A percentile compares a stretch with the other conserved stretches of the same genome.
Evolutionary conservation across 2,888 invertebrate species (phyloP).

Genomic region (Drosophila diplacantha): DNA sequence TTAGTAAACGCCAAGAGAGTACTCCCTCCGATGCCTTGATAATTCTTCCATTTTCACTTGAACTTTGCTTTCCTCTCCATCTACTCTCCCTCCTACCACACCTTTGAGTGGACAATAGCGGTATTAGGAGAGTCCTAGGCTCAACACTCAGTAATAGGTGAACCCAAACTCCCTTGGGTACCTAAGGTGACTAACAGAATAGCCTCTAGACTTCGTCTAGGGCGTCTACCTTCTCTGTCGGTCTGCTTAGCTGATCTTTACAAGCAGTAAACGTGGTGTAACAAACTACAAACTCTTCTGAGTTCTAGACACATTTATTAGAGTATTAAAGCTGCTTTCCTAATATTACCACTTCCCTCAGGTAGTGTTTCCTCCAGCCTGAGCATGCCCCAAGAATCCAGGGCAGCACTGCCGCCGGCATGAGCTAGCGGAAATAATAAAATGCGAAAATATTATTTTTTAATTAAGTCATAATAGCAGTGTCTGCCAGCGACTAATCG

Average conservation of each 20-base stretch:
- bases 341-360: background rate
- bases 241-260: background rate
- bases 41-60: too few relatives aligned
- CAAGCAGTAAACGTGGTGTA: background rate
- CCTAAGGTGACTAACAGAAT: background rate
- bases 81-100: too few relatives aligned
- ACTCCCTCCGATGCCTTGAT: too few relatives aligned
- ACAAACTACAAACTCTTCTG: background rate
- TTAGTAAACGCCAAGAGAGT: too few relatives aligned
- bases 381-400: background rate
- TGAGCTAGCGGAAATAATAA: slow-evolving; percentile 29
- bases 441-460: slow-evolving; percentile 51
- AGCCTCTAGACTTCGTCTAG: background rate
- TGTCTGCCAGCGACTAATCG: slow-evolving; percentile 28
- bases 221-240: background rate
- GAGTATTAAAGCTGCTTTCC: background rate
- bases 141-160: background rate
- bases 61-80: too few relatives aligned
- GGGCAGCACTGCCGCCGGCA: background rate
- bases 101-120: background rate
- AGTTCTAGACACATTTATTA: background rate
- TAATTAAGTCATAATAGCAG: slow-evolving; percentile 54
- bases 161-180: background rate
- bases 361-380: background rate
- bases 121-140: background rate